phyloP scores from a whole-genome alignment of 2,888 invertebrate species.

The Eupithecia subumbrata region DNA sequence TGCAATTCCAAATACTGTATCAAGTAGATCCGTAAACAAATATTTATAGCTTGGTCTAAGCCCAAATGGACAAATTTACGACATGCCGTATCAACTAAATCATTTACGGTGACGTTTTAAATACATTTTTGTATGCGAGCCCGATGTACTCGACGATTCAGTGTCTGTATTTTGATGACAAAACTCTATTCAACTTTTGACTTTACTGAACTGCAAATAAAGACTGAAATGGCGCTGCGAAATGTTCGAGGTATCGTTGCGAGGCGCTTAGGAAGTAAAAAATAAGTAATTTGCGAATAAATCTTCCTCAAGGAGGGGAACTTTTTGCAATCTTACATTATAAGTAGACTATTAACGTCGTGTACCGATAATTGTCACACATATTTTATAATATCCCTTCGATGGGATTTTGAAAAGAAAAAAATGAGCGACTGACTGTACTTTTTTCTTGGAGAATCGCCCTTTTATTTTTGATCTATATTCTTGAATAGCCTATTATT shows the following conservation, averaged over 20 bases:
- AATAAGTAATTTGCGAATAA: slow-evolving; percentile 84
- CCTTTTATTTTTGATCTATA: slow-evolving; percentile 20
- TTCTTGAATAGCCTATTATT: slow-evolving; percentile 57
- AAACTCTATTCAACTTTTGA: slow-evolving; percentile 16
- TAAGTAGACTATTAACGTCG: slow-evolving; percentile 81
- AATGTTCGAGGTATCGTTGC: slow-evolving; percentile 48
- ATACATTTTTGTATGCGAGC: slow-evolving; percentile 83
- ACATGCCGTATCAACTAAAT: slow-evolving; percentile 76
- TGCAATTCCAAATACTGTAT: slow-evolving; percentile 35
- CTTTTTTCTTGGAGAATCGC: slow-evolving; percentile 17
- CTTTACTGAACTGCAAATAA: slow-evolving; percentile 19
- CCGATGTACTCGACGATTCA: slow-evolving; percentile 62
- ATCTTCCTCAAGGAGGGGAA: slow-evolving; percentile 74
- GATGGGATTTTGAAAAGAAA: slow-evolving; percentile 51
- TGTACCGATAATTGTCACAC: slow-evolving; percentile 84
- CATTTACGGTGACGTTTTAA: slow-evolving; percentile 81
- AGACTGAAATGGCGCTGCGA: slow-evolving; percentile 35
- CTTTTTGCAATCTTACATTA: slow-evolving; percentile 75
- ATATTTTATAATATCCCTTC: slow-evolving; percentile 78
- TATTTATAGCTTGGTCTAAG: slow-evolving; percentile 77
- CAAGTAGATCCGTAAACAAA: slow-evolving; percentile 36
- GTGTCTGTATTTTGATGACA: slow-evolving; percentile 37
- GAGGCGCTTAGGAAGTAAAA: slow-evolving; percentile 66
- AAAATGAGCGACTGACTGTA: slow-evolving; percentile 32
- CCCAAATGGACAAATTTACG: slow-evolving; percentile 82